A percentile compares a stretch with the other conserved stretches of the same genome.
Evolutionary conservation across 2,888 invertebrate genomes (phyloP).

Genomic region (Ochropleura leucogaster): DNA sequence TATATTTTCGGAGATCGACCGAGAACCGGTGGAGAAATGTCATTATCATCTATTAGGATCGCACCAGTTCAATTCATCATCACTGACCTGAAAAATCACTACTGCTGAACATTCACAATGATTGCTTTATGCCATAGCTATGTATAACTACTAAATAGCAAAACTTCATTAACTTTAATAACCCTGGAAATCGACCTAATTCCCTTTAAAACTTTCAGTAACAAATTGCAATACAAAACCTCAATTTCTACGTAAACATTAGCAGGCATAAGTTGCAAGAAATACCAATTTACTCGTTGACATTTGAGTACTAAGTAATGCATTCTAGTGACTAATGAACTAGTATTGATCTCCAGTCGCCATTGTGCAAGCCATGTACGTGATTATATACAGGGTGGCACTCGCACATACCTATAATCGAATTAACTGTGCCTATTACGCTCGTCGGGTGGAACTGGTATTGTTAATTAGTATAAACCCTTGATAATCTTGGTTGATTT

Average conservation of each 20-base stretch:
- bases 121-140: background rate
- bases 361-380: conserved; percentile 59
- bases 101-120: background rate
- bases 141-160: background rate
- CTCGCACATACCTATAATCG: conserved; percentile 70
- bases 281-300: conserved; percentile 56
- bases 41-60: background rate
- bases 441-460: conserved; percentile 64
- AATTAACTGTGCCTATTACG: conserved; percentile 69
- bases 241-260: conserved; percentile 52
- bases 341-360: conserved; percentile 71
- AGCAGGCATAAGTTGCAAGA: conserved; percentile 48
- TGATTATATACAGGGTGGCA: conserved; percentile 55
- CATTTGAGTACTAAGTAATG: conserved; percentile 60
- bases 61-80: background rate
- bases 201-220: conserved; percentile 39
- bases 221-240: conserved; percentile 28
- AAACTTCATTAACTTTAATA: conserved; percentile 10
- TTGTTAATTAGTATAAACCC: conserved; percentile 72
- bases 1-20: too few relatives aligned
- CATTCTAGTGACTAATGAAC: conserved; percentile 65
- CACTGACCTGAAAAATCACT: background rate
- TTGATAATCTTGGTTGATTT: conserved; percentile 45
- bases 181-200: conserved; percentile 19
- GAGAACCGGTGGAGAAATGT: too few relatives aligned